These are phyloP conservation scores for Melieria omissa DNA, from an alignment of 2,888 invertebrate species.

Conservation along the genomic window DNA sequence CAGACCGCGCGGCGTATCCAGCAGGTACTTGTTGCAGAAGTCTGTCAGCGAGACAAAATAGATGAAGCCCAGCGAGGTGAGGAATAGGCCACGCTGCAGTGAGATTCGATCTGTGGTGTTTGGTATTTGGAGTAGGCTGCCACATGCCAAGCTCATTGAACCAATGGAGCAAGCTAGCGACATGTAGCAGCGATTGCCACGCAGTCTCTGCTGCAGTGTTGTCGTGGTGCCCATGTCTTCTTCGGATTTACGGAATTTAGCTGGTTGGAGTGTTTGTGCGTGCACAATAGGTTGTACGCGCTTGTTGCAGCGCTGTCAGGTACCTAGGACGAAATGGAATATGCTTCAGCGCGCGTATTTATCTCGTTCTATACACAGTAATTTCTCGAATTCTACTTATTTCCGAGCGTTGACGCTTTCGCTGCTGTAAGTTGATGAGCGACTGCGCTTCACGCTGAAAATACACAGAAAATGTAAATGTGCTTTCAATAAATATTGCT, in stretches of 20 bases:
- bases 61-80: slow-evolving; percentile 74
- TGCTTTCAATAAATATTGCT: too few relatives aligned
- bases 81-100: slow-evolving; percentile 70
- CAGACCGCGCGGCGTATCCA: slow-evolving; percentile 72
- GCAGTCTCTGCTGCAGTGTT: slow-evolving; percentile 46
- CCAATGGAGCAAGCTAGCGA: slow-evolving; percentile 66
- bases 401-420: too few relatives aligned
- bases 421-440: too few relatives aligned
- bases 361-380: too few relatives aligned
- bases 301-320: too few relatives aligned
- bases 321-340: too few relatives aligned
- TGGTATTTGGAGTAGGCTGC: slow-evolving; percentile 64
- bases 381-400: too few relatives aligned
- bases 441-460: too few relatives aligned
- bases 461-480: too few relatives aligned
- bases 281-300: too few relatives aligned
- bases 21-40: slow-evolving; percentile 72
- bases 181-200: slow-evolving; percentile 60
- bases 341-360: too few relatives aligned
- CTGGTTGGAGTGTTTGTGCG: background rate
- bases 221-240: slow-evolving; percentile 38
- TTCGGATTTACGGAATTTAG: background rate
- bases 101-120: slow-evolving; percentile 71
- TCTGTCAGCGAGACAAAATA: slow-evolving; percentile 77
- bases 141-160: slow-evolving; percentile 64